These are phyloP conservation scores for Vannuccia rotundouncinata DNA, from an alignment of 2,888 invertebrate species.

Conservation along the genomic window DNA sequence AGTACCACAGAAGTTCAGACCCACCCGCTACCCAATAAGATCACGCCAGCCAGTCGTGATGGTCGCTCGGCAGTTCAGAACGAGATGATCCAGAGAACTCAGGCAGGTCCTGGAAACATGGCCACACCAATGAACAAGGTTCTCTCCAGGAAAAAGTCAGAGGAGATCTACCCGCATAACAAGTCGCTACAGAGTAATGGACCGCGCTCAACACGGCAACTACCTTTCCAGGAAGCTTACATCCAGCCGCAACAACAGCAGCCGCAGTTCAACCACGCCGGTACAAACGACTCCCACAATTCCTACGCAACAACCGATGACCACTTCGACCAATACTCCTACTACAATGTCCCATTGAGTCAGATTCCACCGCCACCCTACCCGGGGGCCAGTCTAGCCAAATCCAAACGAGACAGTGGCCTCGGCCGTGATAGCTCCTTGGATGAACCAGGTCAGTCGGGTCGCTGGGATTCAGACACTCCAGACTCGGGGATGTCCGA, in stretches of 20 bases:
- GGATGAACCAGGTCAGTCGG: constrained; percentile 4
- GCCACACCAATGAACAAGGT: constrained; percentile 14
- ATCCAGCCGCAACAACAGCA: background rate
- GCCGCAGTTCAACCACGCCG: background rate
- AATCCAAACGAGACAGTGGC: constrained; percentile 24
- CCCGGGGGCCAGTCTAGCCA: background rate
- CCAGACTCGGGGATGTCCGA: constrained; percentile 31
- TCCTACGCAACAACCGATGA: background rate
- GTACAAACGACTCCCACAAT: constrained; percentile 60
- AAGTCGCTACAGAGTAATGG: background rate
- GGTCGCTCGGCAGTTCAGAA: too few relatives aligned
- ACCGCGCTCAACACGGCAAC: too few relatives aligned
- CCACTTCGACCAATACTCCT: constrained; percentile 34
- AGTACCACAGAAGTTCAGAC: background rate
- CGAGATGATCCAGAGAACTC: background rate
- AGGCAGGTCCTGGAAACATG: background rate
- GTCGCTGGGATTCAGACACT: constrained; percentile 13
- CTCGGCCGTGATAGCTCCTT: constrained; percentile 17
- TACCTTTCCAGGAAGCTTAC: background rate
- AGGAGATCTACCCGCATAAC: background rate
- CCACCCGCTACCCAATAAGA: background rate
- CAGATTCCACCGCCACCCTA: background rate
- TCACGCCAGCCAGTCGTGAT: too few relatives aligned
- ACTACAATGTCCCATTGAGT: background rate
- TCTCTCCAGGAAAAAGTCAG: constrained; percentile 3